Base-by-base conservation (phyloP, 1,140 invertebrate species). In the Gonatopus flavifemur region DNA sequence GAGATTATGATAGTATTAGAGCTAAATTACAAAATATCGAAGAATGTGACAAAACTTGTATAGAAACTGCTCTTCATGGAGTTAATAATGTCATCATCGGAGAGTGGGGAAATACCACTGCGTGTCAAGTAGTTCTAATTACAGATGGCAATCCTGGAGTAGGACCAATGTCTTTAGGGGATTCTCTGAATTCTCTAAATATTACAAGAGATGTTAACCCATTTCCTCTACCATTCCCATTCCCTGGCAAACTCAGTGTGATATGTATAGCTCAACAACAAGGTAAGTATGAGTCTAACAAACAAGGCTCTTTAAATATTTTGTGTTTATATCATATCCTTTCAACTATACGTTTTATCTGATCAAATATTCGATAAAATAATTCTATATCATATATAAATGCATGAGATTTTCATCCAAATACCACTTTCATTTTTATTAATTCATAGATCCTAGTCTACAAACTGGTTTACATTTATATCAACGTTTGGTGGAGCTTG, bases 101-200 rank as follows among this genome's bases (percentile, higher is more conserved):
- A 45, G 90, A 94, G 77, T 96, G 92, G 92, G 91, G 90, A 16
- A 87, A 84, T 61, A 84, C 86, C 51, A 88, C 87, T 31, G 84
- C 88, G 44, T 86, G 89, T 55, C 86, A 94, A 82, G 84, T 93
- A 69, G 79, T 89, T 37, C 63, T 94, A 53, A 80, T 94, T 8
- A 93, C 91, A 28, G 91, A 94, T 83, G 90, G 91, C 9, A 87
- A 82, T 66, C 80, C 83, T 52, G 87, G 87, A 15, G 78, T 86
- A 47, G 88, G 88, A 25, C 59, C 82, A 19, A 84, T 85, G 66
- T 85, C 84, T 12, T 64, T 86, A 15, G 76, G 74, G 24, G 74
- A 80, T 54, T 83, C 81, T 41, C 64, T 83, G 40, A 76, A 62
- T 62, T 69, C 71, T 2, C 52, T 74, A 20, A 76, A 70, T 49